phyloP scores from a whole-genome alignment of 2,888 invertebrate species.

The Gymnoscelis rufifasciata region DNA sequence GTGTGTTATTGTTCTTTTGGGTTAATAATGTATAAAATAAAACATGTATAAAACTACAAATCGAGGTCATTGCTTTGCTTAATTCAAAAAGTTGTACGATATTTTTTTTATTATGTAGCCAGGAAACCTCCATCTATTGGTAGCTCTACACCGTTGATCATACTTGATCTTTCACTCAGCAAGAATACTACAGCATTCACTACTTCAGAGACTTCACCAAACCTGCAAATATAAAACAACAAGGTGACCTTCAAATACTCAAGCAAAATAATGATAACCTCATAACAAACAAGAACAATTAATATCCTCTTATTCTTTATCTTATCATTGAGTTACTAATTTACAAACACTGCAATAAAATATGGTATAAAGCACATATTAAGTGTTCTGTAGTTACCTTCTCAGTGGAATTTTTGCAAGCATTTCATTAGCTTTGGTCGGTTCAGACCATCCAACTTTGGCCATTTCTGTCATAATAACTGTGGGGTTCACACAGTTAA shows the following conservation, averaged over 20 bases:
- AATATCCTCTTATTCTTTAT: background rate
- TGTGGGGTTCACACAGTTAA: slow-evolving; percentile 96
- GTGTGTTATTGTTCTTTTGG: too few species aligned
- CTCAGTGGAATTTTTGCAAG: slow-evolving; percentile 89
- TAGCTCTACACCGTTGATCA: slow-evolving; percentile 88
- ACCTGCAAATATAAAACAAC: slow-evolving; percentile 45
- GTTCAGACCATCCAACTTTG: slow-evolving; percentile 90
- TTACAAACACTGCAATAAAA: slow-evolving; percentile 1
- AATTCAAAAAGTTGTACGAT: background rate
- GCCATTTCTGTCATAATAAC: slow-evolving; percentile 97
- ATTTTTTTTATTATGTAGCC: slow-evolving; percentile 58
- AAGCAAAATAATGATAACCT: too few species aligned
- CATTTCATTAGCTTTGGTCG: slow-evolving; percentile 85
- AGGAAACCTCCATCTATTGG: slow-evolving; percentile 91
- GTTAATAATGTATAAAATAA: too few species aligned
- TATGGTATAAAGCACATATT: background rate
- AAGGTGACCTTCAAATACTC: background rate
- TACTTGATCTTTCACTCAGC: slow-evolving; percentile 85
- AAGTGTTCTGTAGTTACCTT: slow-evolving; percentile 72
- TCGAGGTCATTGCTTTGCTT: slow-evolving; percentile 15
- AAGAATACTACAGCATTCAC: slow-evolving; percentile 88
- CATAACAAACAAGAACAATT: background rate
- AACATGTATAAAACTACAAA: too few species aligned
- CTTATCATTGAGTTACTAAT: slow-evolving; percentile 2
- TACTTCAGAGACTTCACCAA: slow-evolving; percentile 90